These are phyloP conservation scores for Steatornis caripensis DNA, from an alignment of 2,113 vertebrate species.

Conservation along the genomic window DNA sequence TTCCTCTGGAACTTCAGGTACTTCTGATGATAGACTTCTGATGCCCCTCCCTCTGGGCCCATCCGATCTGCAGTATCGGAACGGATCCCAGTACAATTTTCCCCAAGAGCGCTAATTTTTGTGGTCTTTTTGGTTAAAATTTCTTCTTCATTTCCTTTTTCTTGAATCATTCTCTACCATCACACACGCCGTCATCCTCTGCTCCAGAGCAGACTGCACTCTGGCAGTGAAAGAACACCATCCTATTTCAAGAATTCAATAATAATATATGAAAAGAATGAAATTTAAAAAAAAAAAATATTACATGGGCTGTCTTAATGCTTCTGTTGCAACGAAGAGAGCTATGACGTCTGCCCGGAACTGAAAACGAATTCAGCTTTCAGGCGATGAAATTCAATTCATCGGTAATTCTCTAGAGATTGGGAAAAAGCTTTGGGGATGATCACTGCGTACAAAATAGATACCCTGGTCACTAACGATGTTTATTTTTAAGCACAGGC, in stretches of 20 bases:
- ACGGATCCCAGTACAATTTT: background rate
- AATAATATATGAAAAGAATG: background rate
- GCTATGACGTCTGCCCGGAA: background rate
- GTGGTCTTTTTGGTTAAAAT: background rate
- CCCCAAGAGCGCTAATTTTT: background rate
- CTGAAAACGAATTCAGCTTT: slow-evolving; percentile 21
- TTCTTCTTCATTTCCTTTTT: background rate
- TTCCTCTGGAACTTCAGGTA: background rate
- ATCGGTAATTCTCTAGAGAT: background rate
- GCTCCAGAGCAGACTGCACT: background rate
- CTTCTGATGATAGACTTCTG: background rate
- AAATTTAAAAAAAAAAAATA: background rate
- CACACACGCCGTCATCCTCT: background rate
- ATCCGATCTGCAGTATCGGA: background rate
- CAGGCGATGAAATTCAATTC: slow-evolving; percentile 2
- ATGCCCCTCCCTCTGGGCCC: background rate
- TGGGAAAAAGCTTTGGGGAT: background rate
- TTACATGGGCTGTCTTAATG: background rate
- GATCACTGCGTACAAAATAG: background rate
- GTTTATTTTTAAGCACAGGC: background rate
- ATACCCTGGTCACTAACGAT: background rate
- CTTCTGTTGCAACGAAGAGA: background rate
- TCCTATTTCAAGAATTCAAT: background rate
- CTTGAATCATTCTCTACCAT: background rate
- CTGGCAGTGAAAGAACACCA: background rate